phyloP scores from a whole-genome alignment of 2,113 vertebrate genomes.

The Centropus unirufus region DNA sequence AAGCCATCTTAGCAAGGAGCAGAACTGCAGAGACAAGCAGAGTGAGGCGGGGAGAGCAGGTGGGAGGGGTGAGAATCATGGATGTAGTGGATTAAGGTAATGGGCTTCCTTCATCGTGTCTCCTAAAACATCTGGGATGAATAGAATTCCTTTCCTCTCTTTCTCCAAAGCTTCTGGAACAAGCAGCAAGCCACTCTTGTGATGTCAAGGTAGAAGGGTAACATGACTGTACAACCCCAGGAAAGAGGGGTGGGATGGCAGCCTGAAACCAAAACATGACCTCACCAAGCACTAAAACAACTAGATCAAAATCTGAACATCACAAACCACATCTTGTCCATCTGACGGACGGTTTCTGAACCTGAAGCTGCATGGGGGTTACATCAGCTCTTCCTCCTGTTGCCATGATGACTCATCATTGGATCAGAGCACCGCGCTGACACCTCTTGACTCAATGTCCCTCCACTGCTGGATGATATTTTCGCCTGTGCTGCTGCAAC shows the following conservation, averaged over 20 bases:
- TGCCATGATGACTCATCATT: neutral
- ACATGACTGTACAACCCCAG: neutral
- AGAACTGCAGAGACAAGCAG: neutral
- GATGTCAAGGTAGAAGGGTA: fast-evolving
- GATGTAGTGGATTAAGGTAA: neutral
- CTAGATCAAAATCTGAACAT: neutral
- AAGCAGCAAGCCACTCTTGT: neutral
- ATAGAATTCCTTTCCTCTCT: neutral
- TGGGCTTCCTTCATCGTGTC: neutral
- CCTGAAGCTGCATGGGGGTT: neutral
- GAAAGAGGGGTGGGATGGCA: neutral
- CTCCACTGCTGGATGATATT: neutral
- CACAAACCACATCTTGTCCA: neutral
- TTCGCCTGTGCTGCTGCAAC: neutral
- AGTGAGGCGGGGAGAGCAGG: conserved; percentile 44
- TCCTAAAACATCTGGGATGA: neutral
- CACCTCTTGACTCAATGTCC: conserved; percentile 9
- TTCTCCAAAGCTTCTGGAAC: neutral
- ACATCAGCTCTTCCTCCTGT: neutral
- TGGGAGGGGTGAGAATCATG: neutral
- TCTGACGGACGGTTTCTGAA: neutral
- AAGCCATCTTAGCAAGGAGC: conserved; percentile 25
- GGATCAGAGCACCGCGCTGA: neutral
- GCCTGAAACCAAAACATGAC: neutral
- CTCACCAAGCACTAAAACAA: neutral